These are phyloP conservation scores for Cartodere bifasciata DNA, from an alignment of 2,888 invertebrate species.

Conservation along the genomic window DNA sequence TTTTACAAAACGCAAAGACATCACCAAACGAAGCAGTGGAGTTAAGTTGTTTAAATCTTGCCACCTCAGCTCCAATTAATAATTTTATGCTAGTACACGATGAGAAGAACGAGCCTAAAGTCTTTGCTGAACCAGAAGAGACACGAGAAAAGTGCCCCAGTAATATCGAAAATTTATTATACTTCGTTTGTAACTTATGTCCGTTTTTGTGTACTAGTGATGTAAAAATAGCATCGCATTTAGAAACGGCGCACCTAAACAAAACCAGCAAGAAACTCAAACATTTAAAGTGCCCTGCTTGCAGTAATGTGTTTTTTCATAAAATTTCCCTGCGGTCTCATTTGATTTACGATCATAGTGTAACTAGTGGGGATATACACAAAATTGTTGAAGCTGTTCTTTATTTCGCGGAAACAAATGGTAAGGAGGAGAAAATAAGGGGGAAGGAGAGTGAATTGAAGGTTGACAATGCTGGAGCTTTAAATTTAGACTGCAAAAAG, in stretches of 20 bases:
- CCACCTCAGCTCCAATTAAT: slow-evolving; percentile 15
- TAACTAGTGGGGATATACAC: slow-evolving; percentile 46
- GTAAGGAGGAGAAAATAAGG: slow-evolving; percentile 14
- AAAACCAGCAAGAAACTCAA: slow-evolving; percentile 42
- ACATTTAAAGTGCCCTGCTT: slow-evolving; percentile 53
- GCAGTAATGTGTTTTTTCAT: slow-evolving; percentile 50
- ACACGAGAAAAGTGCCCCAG: slow-evolving; percentile 14
- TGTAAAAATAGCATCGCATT: slow-evolving; percentile 29
- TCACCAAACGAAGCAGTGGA: slow-evolving; percentile 18
- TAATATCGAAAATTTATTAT: slow-evolving; percentile 27
- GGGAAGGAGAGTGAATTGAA: slow-evolving; percentile 3
- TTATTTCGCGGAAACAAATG: slow-evolving; percentile 27
- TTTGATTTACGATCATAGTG: slow-evolving; percentile 54
- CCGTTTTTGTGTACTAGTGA: slow-evolving; percentile 32
- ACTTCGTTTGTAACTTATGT: slow-evolving; percentile 32
- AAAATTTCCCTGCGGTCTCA: slow-evolving; percentile 50
- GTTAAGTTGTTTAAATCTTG: no score
- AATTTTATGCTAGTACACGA: slow-evolving; percentile 26
- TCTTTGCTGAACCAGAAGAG: slow-evolving; percentile 7
- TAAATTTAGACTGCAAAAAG: slow-evolving; percentile 15
- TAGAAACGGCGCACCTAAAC: slow-evolving; percentile 34
- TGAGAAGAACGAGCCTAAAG: slow-evolving; percentile 13
- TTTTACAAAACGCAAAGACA: slow-evolving; percentile 23
- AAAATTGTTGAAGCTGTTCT: slow-evolving; percentile 45
- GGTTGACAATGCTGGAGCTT: neutral